Percentiles rank a stretch among this genome's conserved stretches.
Evolutionary conservation across 2,888 invertebrate genomes (phyloP).

Genomic region (Apodemia duryi): DNA sequence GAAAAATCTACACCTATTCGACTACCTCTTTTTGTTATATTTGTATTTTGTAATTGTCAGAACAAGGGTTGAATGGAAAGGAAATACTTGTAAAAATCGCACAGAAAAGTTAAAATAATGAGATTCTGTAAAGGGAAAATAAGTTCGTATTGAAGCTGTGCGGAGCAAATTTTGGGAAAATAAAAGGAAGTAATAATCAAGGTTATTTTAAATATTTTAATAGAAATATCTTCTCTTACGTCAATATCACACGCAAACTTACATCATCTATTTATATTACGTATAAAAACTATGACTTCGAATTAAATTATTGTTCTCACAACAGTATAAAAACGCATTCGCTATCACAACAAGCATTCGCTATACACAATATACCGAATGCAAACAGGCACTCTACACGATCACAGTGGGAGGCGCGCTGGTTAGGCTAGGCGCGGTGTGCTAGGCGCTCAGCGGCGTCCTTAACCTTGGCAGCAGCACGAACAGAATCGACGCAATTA

Average conservation of each 20-base stretch:
- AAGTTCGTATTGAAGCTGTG: too few species aligned
- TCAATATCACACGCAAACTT: constrained; percentile 79
- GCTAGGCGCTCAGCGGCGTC: constrained; percentile 35
- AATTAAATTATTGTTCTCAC: constrained; percentile 74
- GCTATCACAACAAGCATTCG: constrained; percentile 67
- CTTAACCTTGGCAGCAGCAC: constrained; percentile 34
- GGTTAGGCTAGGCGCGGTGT: constrained; percentile 21
- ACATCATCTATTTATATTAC: constrained; percentile 78
- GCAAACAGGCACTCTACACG: constrained; percentile 57
- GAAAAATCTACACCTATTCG: too few species aligned
- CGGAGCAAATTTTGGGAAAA: too few species aligned
- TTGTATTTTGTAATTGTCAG: too few species aligned
- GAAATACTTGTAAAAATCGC: too few species aligned
- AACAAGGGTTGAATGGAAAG: too few species aligned
- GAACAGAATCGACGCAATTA: constrained; percentile 27
- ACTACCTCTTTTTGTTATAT: too few species aligned
- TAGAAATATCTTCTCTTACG: constrained; percentile 71
- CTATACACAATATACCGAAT: constrained; percentile 69
- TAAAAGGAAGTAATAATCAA: constrained; percentile 24
- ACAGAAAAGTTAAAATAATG: too few species aligned
- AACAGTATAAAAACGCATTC: constrained; percentile 67
- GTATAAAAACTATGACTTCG: constrained; percentile 79
- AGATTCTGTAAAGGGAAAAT: too few species aligned
- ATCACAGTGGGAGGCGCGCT: constrained; percentile 70
- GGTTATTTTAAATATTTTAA: constrained; percentile 67